These are phyloP conservation scores for Aldrovandia affinis DNA, from an alignment of 2,797 vertebrate species.

Conservation along the genomic window DNA sequence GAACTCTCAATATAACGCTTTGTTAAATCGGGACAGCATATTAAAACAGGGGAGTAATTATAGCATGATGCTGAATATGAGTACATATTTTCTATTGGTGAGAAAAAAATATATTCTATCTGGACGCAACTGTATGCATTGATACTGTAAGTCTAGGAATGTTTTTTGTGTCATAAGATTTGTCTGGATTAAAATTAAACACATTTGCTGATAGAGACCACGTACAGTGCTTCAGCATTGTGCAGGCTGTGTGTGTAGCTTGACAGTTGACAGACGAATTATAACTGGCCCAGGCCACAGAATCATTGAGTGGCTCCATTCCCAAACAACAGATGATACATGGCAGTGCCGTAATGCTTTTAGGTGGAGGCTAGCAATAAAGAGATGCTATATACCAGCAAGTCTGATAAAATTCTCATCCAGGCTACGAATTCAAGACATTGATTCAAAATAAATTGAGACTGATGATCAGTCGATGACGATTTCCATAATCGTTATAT, in stretches of 20 bases:
- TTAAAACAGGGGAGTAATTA: constrained; percentile 23
- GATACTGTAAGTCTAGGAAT: constrained; percentile 15
- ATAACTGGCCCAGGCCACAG: constrained; percentile 58
- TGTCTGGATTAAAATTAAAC: constrained; percentile 56
- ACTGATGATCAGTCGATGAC: constrained; percentile 85
- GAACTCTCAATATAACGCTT: constrained; percentile 12
- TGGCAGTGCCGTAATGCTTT: constrained; percentile 61
- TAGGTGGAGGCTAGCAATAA: constrained; percentile 63
- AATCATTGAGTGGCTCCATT: constrained; percentile 51
- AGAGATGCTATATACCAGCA: constrained; percentile 64
- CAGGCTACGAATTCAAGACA: constrained; percentile 67
- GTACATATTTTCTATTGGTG: background rate
- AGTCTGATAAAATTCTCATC: constrained; percentile 75
- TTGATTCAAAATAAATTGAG: constrained; percentile 84
- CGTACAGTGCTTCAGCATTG: constrained; percentile 27
- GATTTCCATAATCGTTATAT: constrained; percentile 89
- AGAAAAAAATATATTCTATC: background rate
- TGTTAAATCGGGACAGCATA: constrained; percentile 15
- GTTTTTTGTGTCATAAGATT: constrained; percentile 30
- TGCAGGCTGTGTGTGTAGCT: constrained; percentile 26
- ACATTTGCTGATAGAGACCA: constrained; percentile 52
- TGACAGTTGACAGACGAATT: constrained; percentile 65
- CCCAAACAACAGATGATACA: constrained; percentile 61
- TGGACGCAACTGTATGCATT: constrained; percentile 18
- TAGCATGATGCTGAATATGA: constrained; percentile 15